Conservation (phyloP, 2,113 vertebrate species). For the Syngnathoides biaculeatus region DNA sequence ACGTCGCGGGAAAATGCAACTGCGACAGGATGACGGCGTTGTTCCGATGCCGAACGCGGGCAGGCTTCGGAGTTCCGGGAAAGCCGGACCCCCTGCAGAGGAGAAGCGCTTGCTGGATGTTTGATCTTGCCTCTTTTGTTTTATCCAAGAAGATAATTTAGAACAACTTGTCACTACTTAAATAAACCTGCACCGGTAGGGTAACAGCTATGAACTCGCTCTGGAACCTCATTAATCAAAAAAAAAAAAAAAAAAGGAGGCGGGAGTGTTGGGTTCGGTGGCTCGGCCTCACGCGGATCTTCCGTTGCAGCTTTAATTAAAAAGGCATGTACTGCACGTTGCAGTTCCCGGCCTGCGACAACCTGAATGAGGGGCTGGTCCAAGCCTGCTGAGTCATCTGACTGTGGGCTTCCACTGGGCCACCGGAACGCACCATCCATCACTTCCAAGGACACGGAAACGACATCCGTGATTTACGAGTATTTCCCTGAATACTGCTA, state of each 20-base stretch:
- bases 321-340: conserved; percentile 50
- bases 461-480: not conserved
- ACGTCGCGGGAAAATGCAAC: conserved; percentile 25
- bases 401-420: conserved; percentile 50
- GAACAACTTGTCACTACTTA: conserved; percentile 14
- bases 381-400: conserved; percentile 62
- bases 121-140: conserved; percentile 21
- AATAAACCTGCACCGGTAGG: conserved; percentile 17
- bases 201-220: conserved; percentile 19
- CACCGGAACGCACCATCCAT: conserved; percentile 21
- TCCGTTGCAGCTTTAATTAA: conserved; percentile 55
- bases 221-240: conserved; percentile 18
- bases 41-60: too few species aligned
- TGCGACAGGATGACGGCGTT: conserved; percentile 20
- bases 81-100: too few species aligned
- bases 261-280: conserved; percentile 17
- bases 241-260: conserved; percentile 21
- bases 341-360: conserved; percentile 42
- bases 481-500: not conserved
- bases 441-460: not conserved
- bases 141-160: conserved; percentile 1
- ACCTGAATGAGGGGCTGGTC: conserved; percentile 50
- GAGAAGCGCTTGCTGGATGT: conserved; percentile 22
- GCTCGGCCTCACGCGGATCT: conserved; percentile 25
- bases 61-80: too few species aligned